phyloP scores from a whole-genome alignment of 2,888 invertebrate species.

The Noctua janthe region DNA sequence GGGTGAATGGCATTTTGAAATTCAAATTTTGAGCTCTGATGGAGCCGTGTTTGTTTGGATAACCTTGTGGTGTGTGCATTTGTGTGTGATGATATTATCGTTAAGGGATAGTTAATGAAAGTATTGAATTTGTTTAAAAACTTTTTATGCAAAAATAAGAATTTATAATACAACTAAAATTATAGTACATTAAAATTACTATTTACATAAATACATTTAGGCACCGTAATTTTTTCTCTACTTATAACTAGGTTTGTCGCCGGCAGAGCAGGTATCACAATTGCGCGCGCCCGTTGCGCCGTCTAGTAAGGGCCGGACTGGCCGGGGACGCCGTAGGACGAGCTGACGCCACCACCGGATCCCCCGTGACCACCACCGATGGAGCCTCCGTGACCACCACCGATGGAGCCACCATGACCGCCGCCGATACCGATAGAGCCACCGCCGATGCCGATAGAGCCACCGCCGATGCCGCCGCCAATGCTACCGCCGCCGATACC shows the following conservation, averaged over 20 bases:
- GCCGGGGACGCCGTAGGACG: constrained; percentile 92
- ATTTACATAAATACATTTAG: constrained; percentile 91
- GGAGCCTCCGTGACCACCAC: constrained; percentile 76
- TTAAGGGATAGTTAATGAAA: constrained; percentile 50
- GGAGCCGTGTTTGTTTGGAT: constrained; percentile 30
- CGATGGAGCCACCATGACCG: constrained; percentile 76
- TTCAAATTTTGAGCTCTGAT: constrained; percentile 48
- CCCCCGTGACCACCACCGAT: constrained; percentile 77
- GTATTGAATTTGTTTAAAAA: constrained; percentile 65
- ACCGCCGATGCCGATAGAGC: constrained; percentile 59
- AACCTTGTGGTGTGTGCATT: constrained; percentile 38
- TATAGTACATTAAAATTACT: constrained; percentile 90
- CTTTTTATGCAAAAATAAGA: constrained; percentile 89
- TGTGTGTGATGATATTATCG: constrained; percentile 3
- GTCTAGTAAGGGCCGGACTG: constrained; percentile 92
- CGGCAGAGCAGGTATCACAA: constrained; percentile 90
- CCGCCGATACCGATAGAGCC: constrained; percentile 70
- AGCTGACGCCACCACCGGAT: constrained; percentile 85
- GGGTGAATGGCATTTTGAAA: constrained; percentile 61
- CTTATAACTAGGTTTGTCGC: constrained; percentile 88
- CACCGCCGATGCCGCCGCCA: constrained; percentile 70
- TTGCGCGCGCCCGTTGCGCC: constrained; percentile 79
- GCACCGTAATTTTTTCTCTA: constrained; percentile 91
- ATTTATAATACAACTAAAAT: constrained; percentile 89
- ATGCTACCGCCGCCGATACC: constrained; percentile 69